Evolutionary conservation across 2,888 invertebrate species (phyloP).

Genomic region (Sphaeridia pumilis): DNA sequence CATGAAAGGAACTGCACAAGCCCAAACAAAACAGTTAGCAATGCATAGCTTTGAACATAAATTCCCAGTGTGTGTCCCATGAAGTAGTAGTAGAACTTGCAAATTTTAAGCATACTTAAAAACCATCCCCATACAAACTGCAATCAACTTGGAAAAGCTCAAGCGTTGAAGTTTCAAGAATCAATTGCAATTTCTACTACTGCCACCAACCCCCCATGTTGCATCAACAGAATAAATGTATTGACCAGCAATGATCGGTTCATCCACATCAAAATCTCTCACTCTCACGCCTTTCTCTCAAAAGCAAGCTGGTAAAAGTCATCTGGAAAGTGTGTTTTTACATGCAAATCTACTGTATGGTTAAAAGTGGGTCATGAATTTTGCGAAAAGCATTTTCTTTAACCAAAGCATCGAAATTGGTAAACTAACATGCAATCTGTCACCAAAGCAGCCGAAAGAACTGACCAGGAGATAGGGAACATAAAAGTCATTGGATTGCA

Average conservation of each 20-base stretch:
- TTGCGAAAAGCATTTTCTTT: background rate
- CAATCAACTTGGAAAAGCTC: too few relatives aligned
- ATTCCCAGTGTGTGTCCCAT: too few relatives aligned
- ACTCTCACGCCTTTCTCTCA: slow-evolving; percentile 1
- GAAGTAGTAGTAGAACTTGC: too few relatives aligned
- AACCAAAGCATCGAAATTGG: background rate
- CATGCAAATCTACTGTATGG: background rate
- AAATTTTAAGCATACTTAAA: background rate
- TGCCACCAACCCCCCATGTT: too few relatives aligned
- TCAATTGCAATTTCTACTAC: too few relatives aligned
- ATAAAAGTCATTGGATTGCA: too few relatives aligned
- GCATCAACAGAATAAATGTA: too few relatives aligned
- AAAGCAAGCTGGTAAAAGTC: background rate
- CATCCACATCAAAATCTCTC: background rate
- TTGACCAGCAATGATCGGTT: background rate
- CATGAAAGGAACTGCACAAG: slow-evolving; percentile 29
- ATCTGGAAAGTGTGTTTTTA: background rate
- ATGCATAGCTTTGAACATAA: too few relatives aligned
- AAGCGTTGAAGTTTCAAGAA: too few relatives aligned
- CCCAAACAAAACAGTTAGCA: background rate
- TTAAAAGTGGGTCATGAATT: background rate
- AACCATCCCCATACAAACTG: too few relatives aligned
- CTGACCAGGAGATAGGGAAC: too few relatives aligned
- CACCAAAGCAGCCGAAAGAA: too few relatives aligned
- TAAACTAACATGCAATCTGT: background rate